phyloP scores from a whole-genome alignment of 2,888 invertebrate genomes.

The Molorchus minor region DNA sequence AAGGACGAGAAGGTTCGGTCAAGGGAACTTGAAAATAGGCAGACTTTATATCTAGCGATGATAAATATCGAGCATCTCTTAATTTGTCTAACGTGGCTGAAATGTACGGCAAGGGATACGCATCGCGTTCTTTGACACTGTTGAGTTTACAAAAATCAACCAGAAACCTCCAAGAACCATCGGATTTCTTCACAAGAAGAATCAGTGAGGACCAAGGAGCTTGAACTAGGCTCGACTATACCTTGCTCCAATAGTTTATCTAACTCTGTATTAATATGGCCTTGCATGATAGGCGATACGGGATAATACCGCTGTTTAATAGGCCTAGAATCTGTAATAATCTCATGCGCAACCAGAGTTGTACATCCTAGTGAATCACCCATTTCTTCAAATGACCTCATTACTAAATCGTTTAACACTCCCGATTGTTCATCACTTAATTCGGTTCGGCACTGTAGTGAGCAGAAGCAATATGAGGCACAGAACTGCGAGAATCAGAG shows the following conservation, averaged over 20 bases:
- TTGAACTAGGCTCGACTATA: conserved; percentile 26
- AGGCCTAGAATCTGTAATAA: not conserved
- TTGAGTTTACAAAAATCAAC: conserved; percentile 17
- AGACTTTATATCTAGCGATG: conserved; percentile 3
- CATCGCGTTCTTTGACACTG: conserved; percentile 1
- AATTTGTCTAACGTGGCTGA: conserved; percentile 9
- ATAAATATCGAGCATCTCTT: conserved; percentile 13
- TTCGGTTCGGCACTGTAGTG: not conserved
- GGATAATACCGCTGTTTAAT: not conserved
- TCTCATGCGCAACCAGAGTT: not conserved
- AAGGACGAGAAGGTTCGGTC: not conserved
- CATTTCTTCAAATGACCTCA: not conserved
- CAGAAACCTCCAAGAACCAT: conserved; percentile 12
- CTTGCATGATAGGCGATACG: conserved; percentile 14
- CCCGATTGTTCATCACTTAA: not conserved
- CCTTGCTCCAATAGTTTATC: conserved; percentile 19
- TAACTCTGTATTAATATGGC: conserved; percentile 21
- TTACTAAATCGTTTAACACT: not conserved
- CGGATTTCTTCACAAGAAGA: conserved; percentile 15
- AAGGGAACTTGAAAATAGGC: conserved; percentile 4
- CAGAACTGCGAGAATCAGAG: not conserved
- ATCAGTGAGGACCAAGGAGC: conserved; percentile 26
- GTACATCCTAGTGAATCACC: not conserved
- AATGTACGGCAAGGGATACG: conserved; percentile 14
- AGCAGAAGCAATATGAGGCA: not conserved